phyloP scores from a whole-genome alignment of 2,113 vertebrate genomes.

The Menura novaehollandiae region DNA sequence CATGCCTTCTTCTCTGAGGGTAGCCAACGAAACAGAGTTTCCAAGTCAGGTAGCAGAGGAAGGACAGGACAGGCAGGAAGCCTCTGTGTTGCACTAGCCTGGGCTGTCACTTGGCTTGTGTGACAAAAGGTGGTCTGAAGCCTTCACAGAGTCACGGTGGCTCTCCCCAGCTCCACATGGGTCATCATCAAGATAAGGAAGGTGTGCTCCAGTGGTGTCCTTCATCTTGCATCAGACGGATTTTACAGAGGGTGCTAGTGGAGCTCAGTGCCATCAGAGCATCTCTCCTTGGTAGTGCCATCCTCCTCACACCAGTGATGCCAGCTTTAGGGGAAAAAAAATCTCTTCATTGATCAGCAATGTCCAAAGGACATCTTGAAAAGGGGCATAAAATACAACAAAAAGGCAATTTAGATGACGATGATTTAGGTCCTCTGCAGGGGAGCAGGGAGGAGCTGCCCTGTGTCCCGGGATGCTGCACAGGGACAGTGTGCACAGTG shows the following conservation, averaged over 20 bases:
- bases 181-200: neutral
- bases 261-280: neutral
- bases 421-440: rapidly evolving
- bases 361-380: neutral
- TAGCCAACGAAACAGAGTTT: neutral
- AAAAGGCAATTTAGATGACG: neutral
- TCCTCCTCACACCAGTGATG: neutral
- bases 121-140: neutral
- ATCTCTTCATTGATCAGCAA: neutral
- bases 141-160: neutral
- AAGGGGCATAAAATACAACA: neutral
- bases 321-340: neutral
- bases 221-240: neutral
- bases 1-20: neutral
- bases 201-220: neutral
- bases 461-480: neutral
- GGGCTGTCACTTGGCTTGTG: neutral
- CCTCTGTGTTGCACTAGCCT: neutral
- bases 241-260: neutral
- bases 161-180: neutral
- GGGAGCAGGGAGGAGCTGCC: neutral
- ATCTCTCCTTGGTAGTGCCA: neutral
- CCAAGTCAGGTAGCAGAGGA: neutral
- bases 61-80: neutral
- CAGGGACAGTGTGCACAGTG: no score